Percentiles rank a stretch among this genome's conserved stretches.
Evolutionary conservation across 1,140 invertebrate species (phyloP).

Genomic region (Hycleus phaleratus): DNA sequence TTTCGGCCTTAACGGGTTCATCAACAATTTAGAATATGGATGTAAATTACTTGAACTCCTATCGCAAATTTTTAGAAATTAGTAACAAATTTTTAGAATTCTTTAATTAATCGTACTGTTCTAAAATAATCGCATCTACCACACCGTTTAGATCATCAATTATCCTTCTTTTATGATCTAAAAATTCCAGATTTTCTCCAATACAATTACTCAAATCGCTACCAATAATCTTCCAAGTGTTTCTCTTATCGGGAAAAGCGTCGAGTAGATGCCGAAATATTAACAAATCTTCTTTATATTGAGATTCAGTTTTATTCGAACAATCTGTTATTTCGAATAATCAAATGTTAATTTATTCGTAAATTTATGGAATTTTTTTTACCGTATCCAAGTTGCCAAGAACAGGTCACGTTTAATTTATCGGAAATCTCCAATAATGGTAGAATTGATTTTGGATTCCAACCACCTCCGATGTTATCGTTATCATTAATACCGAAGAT

Average conservation of each 20-base stretch:
- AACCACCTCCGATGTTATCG: conserved; percentile 38
- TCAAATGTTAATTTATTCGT: not conserved
- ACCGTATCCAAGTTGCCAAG: conserved; percentile 63
- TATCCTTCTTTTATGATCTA: conserved; percentile 27
- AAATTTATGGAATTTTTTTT: conserved; percentile 15
- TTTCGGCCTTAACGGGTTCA: not conserved
- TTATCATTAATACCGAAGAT: conserved; percentile 44
- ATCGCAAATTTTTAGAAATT: not conserved
- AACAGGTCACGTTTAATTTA: conserved; percentile 46
- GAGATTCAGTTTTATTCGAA: conserved; percentile 42
- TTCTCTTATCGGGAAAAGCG: conserved; percentile 43
- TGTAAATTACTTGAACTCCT: no score
- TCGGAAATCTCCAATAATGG: conserved; percentile 52
- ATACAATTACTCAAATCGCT: conserved; percentile 44
- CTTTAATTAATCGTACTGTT: conserved; percentile 46
- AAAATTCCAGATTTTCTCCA: conserved; percentile 46
- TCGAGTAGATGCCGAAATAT: conserved; percentile 50
- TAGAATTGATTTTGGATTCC: conserved; percentile 46
- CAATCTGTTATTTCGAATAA: conserved; percentile 39
- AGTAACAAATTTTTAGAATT: not conserved
- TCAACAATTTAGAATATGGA: no score
- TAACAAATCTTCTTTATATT: conserved; percentile 48
- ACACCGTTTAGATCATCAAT: conserved; percentile 37
- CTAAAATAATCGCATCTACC: conserved; percentile 52
- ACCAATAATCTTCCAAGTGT: conserved; percentile 43